phyloP scores from a whole-genome alignment of 2,113 vertebrate species.

The Pipa parva region DNA sequence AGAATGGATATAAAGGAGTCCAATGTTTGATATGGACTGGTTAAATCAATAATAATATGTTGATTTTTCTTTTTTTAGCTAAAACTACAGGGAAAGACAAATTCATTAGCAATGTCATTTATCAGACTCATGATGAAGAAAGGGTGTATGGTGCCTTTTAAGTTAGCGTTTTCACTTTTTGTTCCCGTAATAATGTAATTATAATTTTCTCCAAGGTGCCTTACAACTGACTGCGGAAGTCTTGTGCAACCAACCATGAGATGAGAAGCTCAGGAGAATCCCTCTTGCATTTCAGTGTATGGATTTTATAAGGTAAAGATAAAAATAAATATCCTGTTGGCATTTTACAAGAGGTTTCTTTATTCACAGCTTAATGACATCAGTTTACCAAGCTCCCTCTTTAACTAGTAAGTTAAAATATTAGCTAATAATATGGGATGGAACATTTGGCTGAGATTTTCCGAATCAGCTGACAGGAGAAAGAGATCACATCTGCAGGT shows the following conservation, averaged over 20 bases:
- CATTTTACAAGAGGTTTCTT: not conserved
- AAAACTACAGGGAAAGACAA: too few species aligned
- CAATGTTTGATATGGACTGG: too few species aligned
- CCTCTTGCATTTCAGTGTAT: not conserved
- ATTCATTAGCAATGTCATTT: too few species aligned
- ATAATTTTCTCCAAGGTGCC: not conserved
- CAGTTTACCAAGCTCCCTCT: not conserved
- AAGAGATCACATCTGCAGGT: constrained; percentile 24
- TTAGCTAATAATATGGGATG: not conserved
- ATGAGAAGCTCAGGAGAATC: constrained; percentile 8
- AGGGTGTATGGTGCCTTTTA: not conserved
- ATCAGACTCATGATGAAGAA: not conserved
- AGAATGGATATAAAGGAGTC: too few species aligned
- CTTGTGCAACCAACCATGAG: not conserved
- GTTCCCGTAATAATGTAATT: not conserved
- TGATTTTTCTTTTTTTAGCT: too few species aligned
- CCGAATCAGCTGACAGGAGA: not conserved
- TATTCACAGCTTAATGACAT: not conserved
- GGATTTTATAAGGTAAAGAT: not conserved
- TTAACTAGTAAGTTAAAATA: not conserved
- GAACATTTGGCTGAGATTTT: not conserved
- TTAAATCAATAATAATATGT: too few species aligned
- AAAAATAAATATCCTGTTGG: not conserved
- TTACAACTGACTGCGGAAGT: not conserved
- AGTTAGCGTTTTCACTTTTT: not conserved